Evolutionary conservation across 1,140 invertebrate genomes (phyloP).

Genomic region (Plutomurus gul): DNA sequence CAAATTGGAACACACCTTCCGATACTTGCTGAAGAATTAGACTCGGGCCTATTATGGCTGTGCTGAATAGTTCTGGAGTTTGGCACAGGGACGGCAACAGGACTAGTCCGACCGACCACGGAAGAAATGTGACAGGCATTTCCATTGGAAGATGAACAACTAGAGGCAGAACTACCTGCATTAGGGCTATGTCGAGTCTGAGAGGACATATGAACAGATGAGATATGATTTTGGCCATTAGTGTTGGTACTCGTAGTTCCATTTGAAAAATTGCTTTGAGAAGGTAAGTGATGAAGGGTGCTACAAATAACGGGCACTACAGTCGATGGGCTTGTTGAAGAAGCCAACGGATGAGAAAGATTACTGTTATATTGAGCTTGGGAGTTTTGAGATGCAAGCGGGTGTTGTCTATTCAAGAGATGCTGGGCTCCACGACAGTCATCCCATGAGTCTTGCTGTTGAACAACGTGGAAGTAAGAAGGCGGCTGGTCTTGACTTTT

Average conservation of each 20-base stretch:
- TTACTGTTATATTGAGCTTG: neutral
- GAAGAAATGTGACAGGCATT: neutral
- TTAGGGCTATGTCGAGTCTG: neutral
- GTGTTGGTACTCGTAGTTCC: neutral
- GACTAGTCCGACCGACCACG: conserved; percentile 62
- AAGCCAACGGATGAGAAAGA: neutral
- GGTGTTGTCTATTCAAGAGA: neutral
- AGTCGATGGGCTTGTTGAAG: neutral
- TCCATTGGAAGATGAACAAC: conserved; percentile 1
- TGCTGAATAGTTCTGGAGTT: conserved; percentile 55
- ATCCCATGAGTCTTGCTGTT: conserved; percentile 57
- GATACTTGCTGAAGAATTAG: conserved; percentile 61
- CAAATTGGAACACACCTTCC: no score
- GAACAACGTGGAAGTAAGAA: conserved; percentile 56
- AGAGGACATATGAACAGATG: neutral
- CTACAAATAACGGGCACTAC: no score
- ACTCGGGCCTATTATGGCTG: conserved; percentile 61
- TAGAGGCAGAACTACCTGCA: neutral
- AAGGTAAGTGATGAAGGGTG: neutral
- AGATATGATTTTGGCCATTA: conserved; percentile 13
- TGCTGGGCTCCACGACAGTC: conserved; percentile 57
- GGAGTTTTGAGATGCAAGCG: neutral
- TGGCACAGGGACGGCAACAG: conserved; percentile 66
- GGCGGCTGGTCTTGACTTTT: conserved; percentile 62
- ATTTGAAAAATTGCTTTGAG: neutral